Conservation (phyloP, 2,113 vertebrate species). For the Salminus brasiliensis region DNA sequence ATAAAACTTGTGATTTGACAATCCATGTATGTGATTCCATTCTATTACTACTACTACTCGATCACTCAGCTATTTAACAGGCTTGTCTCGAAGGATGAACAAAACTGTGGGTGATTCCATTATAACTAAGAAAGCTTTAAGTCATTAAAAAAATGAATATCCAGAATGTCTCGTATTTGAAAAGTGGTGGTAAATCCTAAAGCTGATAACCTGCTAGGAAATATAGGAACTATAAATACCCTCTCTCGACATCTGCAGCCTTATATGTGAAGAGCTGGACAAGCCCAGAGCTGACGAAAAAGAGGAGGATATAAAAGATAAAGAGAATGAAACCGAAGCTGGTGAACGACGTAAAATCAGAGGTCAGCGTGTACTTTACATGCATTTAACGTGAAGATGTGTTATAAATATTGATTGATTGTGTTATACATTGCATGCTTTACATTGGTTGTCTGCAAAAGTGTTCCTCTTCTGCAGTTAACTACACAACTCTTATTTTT, state of each 20-base stretch:
- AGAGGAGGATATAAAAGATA: constrained; percentile 69
- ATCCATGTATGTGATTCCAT: too few species aligned
- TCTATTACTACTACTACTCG: too few species aligned
- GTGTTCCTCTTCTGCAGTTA: neutral
- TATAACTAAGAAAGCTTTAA: too few species aligned
- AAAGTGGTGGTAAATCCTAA: too few species aligned
- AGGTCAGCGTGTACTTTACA: constrained; percentile 68
- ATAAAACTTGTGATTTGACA: too few species aligned
- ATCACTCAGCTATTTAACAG: too few species aligned
- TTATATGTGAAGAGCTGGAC: constrained; percentile 88
- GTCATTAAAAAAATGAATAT: too few species aligned
- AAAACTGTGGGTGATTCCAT: too few species aligned
- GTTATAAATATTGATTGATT: neutral
- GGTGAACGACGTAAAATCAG: constrained; percentile 74
- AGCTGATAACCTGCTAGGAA: neutral
- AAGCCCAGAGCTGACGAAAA: constrained; percentile 56
- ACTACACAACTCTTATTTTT: neutral
- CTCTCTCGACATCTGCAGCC: constrained; percentile 59
- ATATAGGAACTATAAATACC: neutral
- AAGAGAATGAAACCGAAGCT: constrained; percentile 70
- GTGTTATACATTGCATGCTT: neutral
- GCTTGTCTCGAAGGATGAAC: too few species aligned
- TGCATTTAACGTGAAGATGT: neutral
- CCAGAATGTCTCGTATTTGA: too few species aligned
- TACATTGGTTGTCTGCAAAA: neutral